Percentiles rank a stretch among this genome's conserved stretches.
phyloP scores from a whole-genome alignment of 2,113 vertebrate species.

The Neotoma lepida region DNA sequence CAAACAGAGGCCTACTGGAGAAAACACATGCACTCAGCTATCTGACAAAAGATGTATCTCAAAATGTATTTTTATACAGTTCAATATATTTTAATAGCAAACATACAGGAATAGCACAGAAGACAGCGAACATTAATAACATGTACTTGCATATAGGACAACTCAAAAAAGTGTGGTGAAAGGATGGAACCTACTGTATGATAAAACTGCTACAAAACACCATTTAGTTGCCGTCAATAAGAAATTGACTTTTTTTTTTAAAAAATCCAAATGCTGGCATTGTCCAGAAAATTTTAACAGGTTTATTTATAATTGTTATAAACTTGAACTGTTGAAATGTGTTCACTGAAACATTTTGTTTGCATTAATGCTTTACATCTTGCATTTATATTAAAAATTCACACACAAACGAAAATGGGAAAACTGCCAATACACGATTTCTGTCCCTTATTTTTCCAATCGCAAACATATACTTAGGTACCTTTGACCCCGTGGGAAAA shows the following conservation, averaged over 20 bases:
- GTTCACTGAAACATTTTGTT: background rate
- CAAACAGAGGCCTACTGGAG: background rate
- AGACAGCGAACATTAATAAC: conserved; percentile 92
- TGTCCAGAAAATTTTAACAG: background rate
- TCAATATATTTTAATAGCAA: conserved; percentile 93
- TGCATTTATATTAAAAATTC: background rate
- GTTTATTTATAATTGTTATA: background rate
- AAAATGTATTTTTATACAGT: conserved; percentile 70
- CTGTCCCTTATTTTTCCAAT: background rate
- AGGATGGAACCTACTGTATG: background rate
- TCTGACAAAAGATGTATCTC: background rate
- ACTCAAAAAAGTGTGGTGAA: conserved; percentile 73
- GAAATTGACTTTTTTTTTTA: conserved; percentile 86
- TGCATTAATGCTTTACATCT: background rate
- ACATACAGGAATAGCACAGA: conserved; percentile 93
- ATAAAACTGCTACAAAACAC: conserved; percentile 79
- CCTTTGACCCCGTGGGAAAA: background rate
- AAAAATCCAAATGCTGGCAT: background rate
- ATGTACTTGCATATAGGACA: conserved; percentile 90
- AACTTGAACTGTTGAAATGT: background rate
- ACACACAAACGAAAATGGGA: background rate
- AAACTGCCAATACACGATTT: background rate
- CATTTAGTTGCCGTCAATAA: conserved; percentile 88
- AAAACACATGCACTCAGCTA: background rate
- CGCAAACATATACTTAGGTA: background rate